Evolutionary conservation across 1,140 invertebrate genomes (phyloP), one percentile per base, ranked within the genome.

Genomic region (Drosophila erecta): DNA sequence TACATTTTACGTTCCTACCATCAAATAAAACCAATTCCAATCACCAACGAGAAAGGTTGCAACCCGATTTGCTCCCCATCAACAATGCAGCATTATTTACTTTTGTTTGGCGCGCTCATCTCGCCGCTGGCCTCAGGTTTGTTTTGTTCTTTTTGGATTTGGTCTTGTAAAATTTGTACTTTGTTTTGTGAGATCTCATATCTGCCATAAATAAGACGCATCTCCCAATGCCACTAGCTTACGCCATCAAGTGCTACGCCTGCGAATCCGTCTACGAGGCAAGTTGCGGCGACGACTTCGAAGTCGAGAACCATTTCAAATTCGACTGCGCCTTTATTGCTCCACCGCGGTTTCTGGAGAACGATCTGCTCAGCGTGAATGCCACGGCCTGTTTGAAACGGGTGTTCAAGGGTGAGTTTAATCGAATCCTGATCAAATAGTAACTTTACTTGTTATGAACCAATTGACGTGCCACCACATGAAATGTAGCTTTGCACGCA

Each of bases 361-460:
- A 53, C 27, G 83, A 89, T 22, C 67, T 90, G 35, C 54, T 57
- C 38, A 75, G 38, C 27, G 62, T 60, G 11, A 91, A 91, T 75
- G 83, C 90, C 30, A 91, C 90, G 30, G 90, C 86, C n/a, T 91
- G 90, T 15, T 73, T 91, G 43, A 91, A 91, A 43, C 64, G 81
- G 5, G 54, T 78, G 41, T 89, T 83, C 40, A 81, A 61, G 67
- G 83, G 83, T 87, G 33, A 79, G 83, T 80, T 41, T 46, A 7
- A 7, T 14, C 14, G 10, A 33, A 8, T 7, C 27, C 7, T 7
- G 27, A 3, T 24, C 2, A 6, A 6, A 27, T 27, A 27, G 24
- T 27, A 27, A 27, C 24, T 27, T 5, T 27, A 27, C 6, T 30
- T 2, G 27, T 8, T 30, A 3, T 30, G 27, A 10, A 30, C 8